Evolutionary conservation across 1,140 invertebrate genomes (phyloP), one percentile per base, ranked within the genome.

Genomic region (Nylanderia fulva): DNA sequence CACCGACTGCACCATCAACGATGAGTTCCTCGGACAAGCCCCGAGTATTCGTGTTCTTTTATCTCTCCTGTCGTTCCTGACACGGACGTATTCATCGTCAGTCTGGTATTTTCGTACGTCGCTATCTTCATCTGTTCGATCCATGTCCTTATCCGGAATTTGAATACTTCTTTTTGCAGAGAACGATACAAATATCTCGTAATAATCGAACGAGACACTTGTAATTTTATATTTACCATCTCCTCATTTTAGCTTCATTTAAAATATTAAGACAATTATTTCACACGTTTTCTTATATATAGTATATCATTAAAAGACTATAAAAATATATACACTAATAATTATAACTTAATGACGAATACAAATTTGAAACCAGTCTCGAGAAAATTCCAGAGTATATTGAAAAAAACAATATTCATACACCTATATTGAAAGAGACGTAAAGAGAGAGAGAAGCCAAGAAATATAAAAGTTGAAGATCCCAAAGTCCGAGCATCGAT

Each of bases 71-170:
- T 56, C 69, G 36, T 52, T 72, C 66, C 29, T 52, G 77, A 71
- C 77, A 82, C 66, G 77, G 24, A 71, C 71, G 68, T 82, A 82
- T 72, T 82, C 77, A 82, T 82, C 66, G 66, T 71, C 77, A 21
- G 77, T 45, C 77, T 58, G 66, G 52, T 82, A 82, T 82, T 82
- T 72, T 82, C 45, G 75, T 77, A 66, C 54, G 18, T 39, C 66
- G 64, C 64, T 71, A 48, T 82, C 66, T 58, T 82, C 69, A 69
- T 71, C 48, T 64, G n/a, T 27, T 82, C 54, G 13, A 21, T n/a
- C 21, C 21, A 58, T 21, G 27, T 72, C 77, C 72, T 82, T 27
- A 72, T 82, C 27, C 45, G 29, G 36, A 54, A 71, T 71, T 71
- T 39, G 27, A 72, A 82, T 39, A 27, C 24, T 54, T 72, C 36